These are phyloP conservation scores for Agrypnus murinus DNA, from an alignment of 2,888 invertebrate species.

Conservation along the genomic window DNA sequence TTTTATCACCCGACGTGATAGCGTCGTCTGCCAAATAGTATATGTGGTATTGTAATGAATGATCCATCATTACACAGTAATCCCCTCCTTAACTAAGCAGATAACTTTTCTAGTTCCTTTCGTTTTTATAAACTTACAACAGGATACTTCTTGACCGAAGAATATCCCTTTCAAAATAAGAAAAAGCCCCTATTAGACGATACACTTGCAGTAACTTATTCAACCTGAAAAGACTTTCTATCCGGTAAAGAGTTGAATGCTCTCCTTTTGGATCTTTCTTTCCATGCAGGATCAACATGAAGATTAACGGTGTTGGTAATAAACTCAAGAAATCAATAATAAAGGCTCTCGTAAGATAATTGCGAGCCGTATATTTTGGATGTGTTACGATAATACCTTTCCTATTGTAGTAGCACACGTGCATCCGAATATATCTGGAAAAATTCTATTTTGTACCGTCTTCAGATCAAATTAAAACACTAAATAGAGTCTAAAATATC, in stretches of 20 bases:
- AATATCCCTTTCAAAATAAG: conserved; percentile 51
- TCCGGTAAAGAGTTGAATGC: background rate
- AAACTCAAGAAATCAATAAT: conserved; percentile 52
- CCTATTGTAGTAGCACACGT: conserved; percentile 58
- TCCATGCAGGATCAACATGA: conserved; percentile 19
- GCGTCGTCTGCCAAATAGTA: no score
- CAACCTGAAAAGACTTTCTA: conserved; percentile 39
- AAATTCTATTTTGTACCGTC: no score
- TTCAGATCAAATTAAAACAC: no score
- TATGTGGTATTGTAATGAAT: no score
- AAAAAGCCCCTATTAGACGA: conserved; percentile 56
- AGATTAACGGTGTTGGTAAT: conserved; percentile 46
- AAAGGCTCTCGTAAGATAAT: conserved; percentile 55
- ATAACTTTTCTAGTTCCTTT: no score
- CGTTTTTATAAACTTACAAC: conserved; percentile 53
- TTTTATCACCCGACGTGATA: no score
- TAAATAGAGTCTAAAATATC: no score
- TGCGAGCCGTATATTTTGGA: conserved; percentile 54
- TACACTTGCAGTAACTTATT: conserved; percentile 57
- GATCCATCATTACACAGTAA: no score
- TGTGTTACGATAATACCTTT: conserved; percentile 57
- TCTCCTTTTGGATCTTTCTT: background rate
- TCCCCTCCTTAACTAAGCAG: no score
- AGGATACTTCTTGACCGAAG: conserved; percentile 48
- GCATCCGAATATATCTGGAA: conserved; percentile 56